phyloP scores from a whole-genome alignment of 1,140 invertebrate species.

The Campodea augens region DNA sequence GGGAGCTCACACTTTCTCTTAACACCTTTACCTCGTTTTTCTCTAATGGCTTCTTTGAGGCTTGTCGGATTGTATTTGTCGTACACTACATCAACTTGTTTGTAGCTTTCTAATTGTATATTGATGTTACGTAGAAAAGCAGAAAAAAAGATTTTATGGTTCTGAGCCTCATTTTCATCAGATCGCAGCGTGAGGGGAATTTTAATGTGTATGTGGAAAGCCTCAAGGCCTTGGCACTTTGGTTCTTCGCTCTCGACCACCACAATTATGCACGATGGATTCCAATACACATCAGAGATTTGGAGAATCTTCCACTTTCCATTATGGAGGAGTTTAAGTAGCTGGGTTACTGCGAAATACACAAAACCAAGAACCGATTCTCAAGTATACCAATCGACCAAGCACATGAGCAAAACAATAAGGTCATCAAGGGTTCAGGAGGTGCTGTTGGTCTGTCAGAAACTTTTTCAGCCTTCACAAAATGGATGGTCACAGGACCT shows the following conservation, averaged over 20 bases:
- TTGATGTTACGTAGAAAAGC: no score
- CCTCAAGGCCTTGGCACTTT: slow-evolving; percentile 5
- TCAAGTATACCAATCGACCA: slow-evolving; percentile 14
- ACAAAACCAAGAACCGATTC: slow-evolving; percentile 9
- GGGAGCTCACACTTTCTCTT: no score
- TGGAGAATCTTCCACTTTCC: not conserved
- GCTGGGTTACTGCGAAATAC: slow-evolving; percentile 2
- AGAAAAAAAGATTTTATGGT: no score
- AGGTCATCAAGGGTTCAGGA: slow-evolving; percentile 16
- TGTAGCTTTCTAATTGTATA: no score
- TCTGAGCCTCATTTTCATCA: slow-evolving; percentile 6
- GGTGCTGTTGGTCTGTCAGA: slow-evolving; percentile 15
- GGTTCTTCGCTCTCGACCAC: slow-evolving; percentile 10
- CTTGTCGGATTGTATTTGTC: no score
- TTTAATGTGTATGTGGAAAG: slow-evolving; percentile 6
- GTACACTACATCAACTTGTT: no score
- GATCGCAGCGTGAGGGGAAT: slow-evolving; percentile 5
- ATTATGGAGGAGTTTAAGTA: slow-evolving; percentile 7
- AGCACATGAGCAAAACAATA: slow-evolving; percentile 17
- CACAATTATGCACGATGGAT: slow-evolving; percentile 15
- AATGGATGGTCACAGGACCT: slow-evolving; percentile 13
- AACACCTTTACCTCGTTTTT: no score
- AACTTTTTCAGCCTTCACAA: slow-evolving; percentile 13
- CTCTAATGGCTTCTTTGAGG: no score
- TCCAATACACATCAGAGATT: slow-evolving; percentile 12